Evolutionary conservation across 1,140 invertebrate genomes (phyloP).

Genomic region (Catajapyx aquilonaris): DNA sequence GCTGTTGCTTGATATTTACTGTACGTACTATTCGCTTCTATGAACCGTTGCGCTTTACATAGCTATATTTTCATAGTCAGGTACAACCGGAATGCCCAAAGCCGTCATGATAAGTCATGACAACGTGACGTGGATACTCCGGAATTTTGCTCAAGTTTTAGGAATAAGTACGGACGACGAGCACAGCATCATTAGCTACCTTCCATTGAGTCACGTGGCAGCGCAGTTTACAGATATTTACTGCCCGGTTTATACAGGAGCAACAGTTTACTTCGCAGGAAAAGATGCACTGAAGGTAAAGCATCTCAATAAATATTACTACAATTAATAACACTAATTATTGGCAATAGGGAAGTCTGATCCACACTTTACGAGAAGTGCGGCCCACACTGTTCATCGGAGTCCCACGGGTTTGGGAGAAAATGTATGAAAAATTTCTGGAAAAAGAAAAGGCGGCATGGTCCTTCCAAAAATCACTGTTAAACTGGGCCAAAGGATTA

Average conservation of each 20-base stretch:
- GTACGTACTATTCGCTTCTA: no score
- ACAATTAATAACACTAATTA: slow-evolving; percentile 6
- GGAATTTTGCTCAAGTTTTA: slow-evolving; percentile 17
- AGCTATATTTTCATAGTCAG: slow-evolving; percentile 37
- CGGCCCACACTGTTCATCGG: slow-evolving; percentile 62
- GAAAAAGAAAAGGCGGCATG: slow-evolving; percentile 39
- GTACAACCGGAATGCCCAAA: slow-evolving; percentile 80
- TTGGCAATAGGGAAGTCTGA: slow-evolving; percentile 49
- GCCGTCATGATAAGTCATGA: slow-evolving; percentile 84
- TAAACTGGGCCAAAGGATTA: slow-evolving; percentile 51
- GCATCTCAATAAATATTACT: not conserved
- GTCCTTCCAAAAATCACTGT: slow-evolving; percentile 40
- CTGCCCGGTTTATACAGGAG: slow-evolving; percentile 30
- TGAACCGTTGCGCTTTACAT: no score
- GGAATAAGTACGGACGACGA: slow-evolving; percentile 18
- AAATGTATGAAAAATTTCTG: slow-evolving; percentile 72
- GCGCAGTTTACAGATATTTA: slow-evolving; percentile 69
- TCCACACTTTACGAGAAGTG: slow-evolving; percentile 49
- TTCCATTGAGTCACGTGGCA: slow-evolving; percentile 76
- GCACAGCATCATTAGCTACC: slow-evolving; percentile 50
- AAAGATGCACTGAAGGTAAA: slow-evolving; percentile 51
- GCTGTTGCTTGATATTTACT: not conserved
- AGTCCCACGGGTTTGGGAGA: slow-evolving; percentile 82
- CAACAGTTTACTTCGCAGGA: slow-evolving; percentile 61
- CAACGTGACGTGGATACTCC: slow-evolving; percentile 45